Base-by-base conservation (phyloP, 1,140 invertebrate genomes). In the Rhyacophila brunnea region DNA sequence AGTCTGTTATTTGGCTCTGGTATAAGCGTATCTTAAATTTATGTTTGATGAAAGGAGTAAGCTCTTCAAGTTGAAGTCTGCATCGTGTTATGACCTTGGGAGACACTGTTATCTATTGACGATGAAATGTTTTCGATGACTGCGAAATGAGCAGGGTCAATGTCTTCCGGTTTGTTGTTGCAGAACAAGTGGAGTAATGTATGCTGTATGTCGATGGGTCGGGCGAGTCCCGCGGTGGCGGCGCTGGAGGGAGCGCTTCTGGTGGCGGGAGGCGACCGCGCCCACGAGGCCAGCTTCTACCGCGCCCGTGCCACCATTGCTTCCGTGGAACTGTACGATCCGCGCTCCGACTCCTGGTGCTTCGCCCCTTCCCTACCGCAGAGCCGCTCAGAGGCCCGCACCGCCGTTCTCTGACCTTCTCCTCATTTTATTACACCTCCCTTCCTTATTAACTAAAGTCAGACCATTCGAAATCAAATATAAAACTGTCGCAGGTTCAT, bases 311-410 rank as follows among this genome's bases (percentile, higher is more conserved):
- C 87, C 51, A 93, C 90, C 10, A 86, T 94, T 43, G 84, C 85
- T 48, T 84, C 85, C 34, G 89, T 91, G 0, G 91, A 95, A 71
- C 83, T 87, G 64, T 95, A 89, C 72, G 87, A 94, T 79, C 91
- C 91, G 1, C 75, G 84, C 38, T 85, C 81, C 2, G 86, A 91
- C 68, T 78, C 78, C 28, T 96, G 93, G 93, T 81, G 83, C 50
- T 83, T 88, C 57, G 87, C 87, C 62, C 84, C 86, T 18, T 81
- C 88, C 17, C 77, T 95, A 59, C 90, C 91, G 19, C 86, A 88
- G 62, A 89, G 88, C 61, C 83, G 92, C 65, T 91, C 91, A 57
- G 90, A 93, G 74, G 90, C 91, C 17, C 89, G 88, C n/a, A 89
- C 89, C 55, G 81, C 81, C 34, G 77, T 82, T 58, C 77, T 83